These are phyloP conservation scores for Microplitis mediator DNA, from an alignment of 1,140 invertebrate genomes.

Conservation along the genomic window DNA sequence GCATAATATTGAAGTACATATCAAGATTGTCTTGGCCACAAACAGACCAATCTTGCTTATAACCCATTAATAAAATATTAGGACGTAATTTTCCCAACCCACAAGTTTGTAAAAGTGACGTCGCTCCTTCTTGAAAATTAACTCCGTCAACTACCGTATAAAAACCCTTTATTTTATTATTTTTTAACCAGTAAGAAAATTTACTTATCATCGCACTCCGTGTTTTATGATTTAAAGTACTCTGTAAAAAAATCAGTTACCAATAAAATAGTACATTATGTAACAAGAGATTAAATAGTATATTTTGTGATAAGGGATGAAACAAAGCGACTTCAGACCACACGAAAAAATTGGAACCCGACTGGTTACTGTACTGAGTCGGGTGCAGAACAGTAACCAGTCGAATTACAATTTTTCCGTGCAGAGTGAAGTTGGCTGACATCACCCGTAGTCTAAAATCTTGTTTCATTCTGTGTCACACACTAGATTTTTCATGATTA, in stretches of 20 bases:
- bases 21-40: slow-evolving; percentile 74
- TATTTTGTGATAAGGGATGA: too few relatives aligned
- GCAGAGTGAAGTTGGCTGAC: too few relatives aligned
- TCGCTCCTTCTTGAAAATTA: slow-evolving; percentile 76
- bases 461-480: too few relatives aligned
- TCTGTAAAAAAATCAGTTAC: slow-evolving; percentile 45
- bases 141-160: slow-evolving; percentile 84
- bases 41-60: slow-evolving; percentile 86
- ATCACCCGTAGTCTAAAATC: too few relatives aligned
- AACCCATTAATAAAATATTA: slow-evolving; percentile 90
- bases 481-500: too few relatives aligned
- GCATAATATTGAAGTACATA: slow-evolving; percentile 90
- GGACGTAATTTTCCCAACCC: slow-evolving; percentile 90
- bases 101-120: slow-evolving; percentile 76
- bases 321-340: too few relatives aligned
- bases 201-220: slow-evolving; percentile 64
- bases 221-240: slow-evolving; percentile 64
- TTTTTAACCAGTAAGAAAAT: slow-evolving; percentile 80
- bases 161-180: slow-evolving; percentile 89
- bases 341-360: too few relatives aligned
- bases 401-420: too few relatives aligned
- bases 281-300: not conserved
- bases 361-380: too few relatives aligned
- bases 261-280: not conserved
- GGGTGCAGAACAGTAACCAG: too few relatives aligned